phyloP scores from a whole-genome alignment of 2,888 invertebrate genomes.

The Amblyjoppa fuscipennis region DNA sequence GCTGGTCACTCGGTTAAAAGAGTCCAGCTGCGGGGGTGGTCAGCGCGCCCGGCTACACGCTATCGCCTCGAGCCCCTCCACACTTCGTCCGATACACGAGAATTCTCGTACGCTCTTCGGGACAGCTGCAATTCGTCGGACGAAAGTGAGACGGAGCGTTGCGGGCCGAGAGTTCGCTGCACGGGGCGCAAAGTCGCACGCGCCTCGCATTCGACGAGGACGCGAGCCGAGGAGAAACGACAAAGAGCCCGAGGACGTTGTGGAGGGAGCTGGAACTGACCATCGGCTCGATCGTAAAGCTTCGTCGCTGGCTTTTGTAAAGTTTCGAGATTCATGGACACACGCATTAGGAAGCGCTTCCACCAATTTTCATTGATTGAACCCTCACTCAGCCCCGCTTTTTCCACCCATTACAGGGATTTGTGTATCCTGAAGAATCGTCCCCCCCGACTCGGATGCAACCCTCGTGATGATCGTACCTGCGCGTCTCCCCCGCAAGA shows the following conservation, averaged over 20 bases:
- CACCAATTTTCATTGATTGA: constrained; percentile 80
- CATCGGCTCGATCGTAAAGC: constrained; percentile 38
- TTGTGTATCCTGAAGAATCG: constrained; percentile 40
- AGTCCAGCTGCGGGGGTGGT: constrained; percentile 71
- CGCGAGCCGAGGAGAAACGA: not conserved
- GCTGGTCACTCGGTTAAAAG: constrained; percentile 75
- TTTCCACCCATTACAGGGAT: constrained; percentile 73
- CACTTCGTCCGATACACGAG: constrained; percentile 15
- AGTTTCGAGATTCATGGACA: constrained; percentile 71
- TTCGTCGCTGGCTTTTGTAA: constrained; percentile 45
- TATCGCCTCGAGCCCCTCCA: constrained; percentile 63
- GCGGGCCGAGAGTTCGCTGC: constrained; percentile 12
- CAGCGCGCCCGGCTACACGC: constrained; percentile 22
- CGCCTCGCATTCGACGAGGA: constrained; percentile 34
- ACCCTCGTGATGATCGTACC: not conserved
- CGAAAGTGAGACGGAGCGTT: constrained; percentile 1
- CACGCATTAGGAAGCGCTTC: constrained; percentile 77
- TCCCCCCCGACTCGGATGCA: constrained; percentile 40
- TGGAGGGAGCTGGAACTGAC: constrained; percentile 60
- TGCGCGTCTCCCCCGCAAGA: not conserved
- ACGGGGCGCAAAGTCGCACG: constrained; percentile 33
- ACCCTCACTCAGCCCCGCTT: constrained; percentile 68
- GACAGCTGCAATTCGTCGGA: not conserved
- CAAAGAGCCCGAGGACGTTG: constrained; percentile 19
- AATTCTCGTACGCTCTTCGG: constrained; percentile 23